Conservation (phyloP, 2,113 vertebrate genomes). For the Xenopus laevis region DNA sequence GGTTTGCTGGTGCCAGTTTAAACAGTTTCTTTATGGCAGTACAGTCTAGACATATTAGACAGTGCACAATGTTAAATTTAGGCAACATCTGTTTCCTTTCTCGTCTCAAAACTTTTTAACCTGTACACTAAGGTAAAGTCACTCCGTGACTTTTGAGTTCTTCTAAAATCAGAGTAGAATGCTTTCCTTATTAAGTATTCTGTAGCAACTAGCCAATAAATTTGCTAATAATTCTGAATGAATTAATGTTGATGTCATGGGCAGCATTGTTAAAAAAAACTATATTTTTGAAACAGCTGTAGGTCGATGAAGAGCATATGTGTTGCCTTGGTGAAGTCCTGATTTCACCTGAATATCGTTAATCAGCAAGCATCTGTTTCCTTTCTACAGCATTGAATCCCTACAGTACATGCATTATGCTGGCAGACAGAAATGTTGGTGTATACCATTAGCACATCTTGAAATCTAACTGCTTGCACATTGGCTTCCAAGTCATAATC, state of each 20-base stretch:
- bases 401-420: not conserved
- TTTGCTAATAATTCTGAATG: not conserved
- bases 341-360: constrained; percentile 44
- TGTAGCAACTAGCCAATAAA: not conserved
- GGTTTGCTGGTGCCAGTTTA: not conserved
- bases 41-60: constrained; percentile 6
- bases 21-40: not conserved
- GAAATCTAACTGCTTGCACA: constrained; percentile 10
- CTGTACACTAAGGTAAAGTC: no score
- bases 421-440: not conserved
- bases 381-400: not conserved
- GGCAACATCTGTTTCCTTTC: constrained; percentile 13
- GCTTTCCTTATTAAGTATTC: no score
- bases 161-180: no score
- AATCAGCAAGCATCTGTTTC: constrained; percentile 47
- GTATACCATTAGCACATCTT: constrained; percentile 12
- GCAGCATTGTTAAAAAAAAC: not conserved
- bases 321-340: constrained; percentile 40
- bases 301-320: constrained; percentile 48
- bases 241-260: constrained; percentile 6
- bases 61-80: not conserved
- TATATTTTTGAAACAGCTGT: constrained; percentile 38
- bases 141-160: no score
- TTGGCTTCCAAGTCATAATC: not conserved
- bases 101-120: not conserved